These are phyloP conservation scores for Cyprinodon brontotheroides DNA, from an alignment of 2,113 vertebrate genomes.

Conservation along the genomic window DNA sequence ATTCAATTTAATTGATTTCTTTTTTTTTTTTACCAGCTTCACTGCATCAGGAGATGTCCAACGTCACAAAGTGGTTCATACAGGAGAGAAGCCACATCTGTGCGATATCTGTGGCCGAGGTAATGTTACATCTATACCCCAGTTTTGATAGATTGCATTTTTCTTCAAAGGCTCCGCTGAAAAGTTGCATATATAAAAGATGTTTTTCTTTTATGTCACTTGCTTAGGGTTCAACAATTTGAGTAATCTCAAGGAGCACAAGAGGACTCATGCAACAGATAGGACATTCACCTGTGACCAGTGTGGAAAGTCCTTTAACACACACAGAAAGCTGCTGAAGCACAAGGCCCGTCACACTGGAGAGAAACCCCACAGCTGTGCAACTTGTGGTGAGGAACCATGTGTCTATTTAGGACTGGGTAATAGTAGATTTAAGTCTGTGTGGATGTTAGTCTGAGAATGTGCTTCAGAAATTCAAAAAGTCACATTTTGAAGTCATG, in stretches of 20 bases:
- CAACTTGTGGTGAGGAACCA: conserved; percentile 86
- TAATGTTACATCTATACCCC: conserved; percentile 50
- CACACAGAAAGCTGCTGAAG: conserved; percentile 92
- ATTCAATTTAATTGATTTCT: not conserved
- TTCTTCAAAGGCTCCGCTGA: not conserved
- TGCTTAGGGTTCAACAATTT: conserved; percentile 93
- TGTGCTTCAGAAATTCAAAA: no score
- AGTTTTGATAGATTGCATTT: not conserved
- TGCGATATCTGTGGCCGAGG: conserved; percentile 97
- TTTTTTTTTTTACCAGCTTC: conserved; percentile 82
- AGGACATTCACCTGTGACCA: conserved; percentile 95
- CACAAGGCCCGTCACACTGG: conserved; percentile 90
- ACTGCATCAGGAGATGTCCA: conserved; percentile 96
- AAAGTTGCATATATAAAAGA: not conserved
- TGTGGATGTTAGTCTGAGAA: no score
- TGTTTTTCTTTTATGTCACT: conserved; percentile 1
- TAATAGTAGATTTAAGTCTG: not conserved
- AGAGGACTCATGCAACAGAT: conserved; percentile 91
- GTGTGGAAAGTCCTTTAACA: conserved; percentile 97
- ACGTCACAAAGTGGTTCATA: conserved; percentile 95
- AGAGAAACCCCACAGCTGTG: conserved; percentile 91
- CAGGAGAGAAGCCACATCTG: conserved; percentile 93
- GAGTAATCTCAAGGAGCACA: conserved; percentile 97
- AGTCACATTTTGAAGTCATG: no score
- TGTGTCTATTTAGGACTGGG: not conserved